Evolutionary conservation across 2,797 vertebrate genomes (phyloP).

Genomic region (Microhierax caerulescens): DNA sequence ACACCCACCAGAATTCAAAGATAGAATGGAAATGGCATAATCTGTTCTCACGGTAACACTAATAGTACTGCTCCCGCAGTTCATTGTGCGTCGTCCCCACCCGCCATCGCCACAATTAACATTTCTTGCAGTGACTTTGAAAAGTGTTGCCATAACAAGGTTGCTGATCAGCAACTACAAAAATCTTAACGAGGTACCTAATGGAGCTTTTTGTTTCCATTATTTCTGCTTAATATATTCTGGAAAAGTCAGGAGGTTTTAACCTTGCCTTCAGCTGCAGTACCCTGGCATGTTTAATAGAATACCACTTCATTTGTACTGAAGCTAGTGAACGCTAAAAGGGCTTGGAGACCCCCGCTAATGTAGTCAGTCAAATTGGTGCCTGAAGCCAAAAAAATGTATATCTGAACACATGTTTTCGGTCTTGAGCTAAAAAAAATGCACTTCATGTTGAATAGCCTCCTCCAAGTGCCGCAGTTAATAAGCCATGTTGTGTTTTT

Average conservation of each 20-base stretch:
- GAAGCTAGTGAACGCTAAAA: not conserved
- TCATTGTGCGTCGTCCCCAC: constrained; percentile 25
- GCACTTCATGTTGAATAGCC: constrained; percentile 62
- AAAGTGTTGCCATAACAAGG: constrained; percentile 58
- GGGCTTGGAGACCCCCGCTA: constrained; percentile 1
- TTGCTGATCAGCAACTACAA: constrained; percentile 46
- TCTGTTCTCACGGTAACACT: constrained; percentile 54
- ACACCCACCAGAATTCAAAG: constrained; percentile 53
- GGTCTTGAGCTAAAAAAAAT: constrained; percentile 62
- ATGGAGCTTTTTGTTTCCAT: constrained; percentile 58
- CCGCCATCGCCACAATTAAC: not conserved
- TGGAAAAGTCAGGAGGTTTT: constrained; percentile 62
- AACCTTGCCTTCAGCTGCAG: constrained; percentile 33
- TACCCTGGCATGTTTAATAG: not conserved
- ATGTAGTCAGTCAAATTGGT: constrained; percentile 33
- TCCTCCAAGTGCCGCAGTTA: constrained; percentile 66
- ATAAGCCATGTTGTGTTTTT: constrained; percentile 76
- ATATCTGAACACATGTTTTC: constrained; percentile 58
- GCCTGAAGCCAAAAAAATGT: constrained; percentile 70
- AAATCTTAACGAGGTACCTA: constrained; percentile 58
- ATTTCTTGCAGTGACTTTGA: constrained; percentile 44
- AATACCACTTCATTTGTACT: constrained; percentile 6
- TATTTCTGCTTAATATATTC: constrained; percentile 69
- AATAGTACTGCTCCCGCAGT: constrained; percentile 36
- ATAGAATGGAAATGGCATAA: constrained; percentile 65